phyloP scores from a whole-genome alignment of 2,113 vertebrate species.

The Lophotis ruficrista region DNA sequence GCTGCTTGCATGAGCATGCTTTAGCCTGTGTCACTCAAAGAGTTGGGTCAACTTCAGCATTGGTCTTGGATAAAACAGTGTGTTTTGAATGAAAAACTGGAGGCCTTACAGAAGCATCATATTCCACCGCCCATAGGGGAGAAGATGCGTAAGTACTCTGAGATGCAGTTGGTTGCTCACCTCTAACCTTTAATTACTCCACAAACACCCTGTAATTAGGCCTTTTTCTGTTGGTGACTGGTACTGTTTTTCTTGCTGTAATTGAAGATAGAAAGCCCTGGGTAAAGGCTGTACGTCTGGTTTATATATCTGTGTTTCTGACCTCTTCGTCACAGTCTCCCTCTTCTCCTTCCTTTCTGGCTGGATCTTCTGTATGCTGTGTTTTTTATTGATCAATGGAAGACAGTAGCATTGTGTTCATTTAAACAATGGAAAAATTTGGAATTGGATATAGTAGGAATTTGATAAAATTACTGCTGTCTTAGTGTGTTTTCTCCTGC shows the following conservation, averaged over 20 bases:
- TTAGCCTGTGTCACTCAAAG: neutral
- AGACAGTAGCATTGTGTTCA: neutral
- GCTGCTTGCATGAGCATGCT: accelerated
- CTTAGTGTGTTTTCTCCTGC: neutral
- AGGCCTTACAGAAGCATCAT: neutral
- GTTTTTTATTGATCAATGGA: neutral
- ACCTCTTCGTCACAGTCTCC: neutral
- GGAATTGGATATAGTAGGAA: neutral
- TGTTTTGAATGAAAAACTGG: neutral
- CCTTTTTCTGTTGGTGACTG: neutral
- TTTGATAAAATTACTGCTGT: neutral
- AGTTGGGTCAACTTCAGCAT: neutral
- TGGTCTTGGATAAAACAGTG: neutral
- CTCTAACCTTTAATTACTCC: neutral
- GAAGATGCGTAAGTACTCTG: neutral
- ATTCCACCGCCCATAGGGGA: neutral
- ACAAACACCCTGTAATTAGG: neutral
- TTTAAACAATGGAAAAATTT: neutral
- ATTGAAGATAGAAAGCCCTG: neutral
- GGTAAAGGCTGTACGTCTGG: neutral
- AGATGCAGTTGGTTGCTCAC: neutral
- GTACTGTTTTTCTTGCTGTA: neutral
- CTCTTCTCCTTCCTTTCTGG: neutral
- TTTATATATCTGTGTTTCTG: neutral
- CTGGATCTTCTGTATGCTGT: neutral